These are phyloP conservation scores for Dipodomys ordii DNA, from an alignment of 2,113 vertebrate genomes.

Conservation along the genomic window DNA sequence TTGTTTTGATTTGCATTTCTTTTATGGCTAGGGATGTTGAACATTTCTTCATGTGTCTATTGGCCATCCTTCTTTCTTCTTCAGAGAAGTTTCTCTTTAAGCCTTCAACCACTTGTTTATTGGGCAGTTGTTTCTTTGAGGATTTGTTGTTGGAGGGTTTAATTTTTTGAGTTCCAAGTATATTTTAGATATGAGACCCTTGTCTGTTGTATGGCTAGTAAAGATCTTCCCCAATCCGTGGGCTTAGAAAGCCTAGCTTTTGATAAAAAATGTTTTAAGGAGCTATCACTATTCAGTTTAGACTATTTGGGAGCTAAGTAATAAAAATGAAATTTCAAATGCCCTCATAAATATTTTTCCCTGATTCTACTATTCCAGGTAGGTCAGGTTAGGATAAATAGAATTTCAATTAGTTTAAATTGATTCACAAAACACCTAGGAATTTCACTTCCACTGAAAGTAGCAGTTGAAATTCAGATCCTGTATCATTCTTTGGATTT, in stretches of 20 bases:
- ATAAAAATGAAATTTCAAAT: conserved; percentile 23
- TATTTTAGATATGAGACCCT: too few species aligned
- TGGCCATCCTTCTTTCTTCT: too few species aligned
- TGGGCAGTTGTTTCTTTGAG: too few species aligned
- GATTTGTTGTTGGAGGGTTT: too few species aligned
- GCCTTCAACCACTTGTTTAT: too few species aligned
- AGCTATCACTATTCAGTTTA: background rate
- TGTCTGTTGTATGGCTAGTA: too few species aligned
- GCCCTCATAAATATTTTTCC: conserved; percentile 3
- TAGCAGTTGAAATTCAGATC: background rate
- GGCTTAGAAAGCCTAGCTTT: background rate
- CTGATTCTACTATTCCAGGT: background rate
- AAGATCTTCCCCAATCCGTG: too few species aligned
- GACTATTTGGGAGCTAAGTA: conserved; percentile 3
- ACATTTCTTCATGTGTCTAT: too few species aligned
- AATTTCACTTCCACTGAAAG: conserved; percentile 40
- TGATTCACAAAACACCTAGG: background rate
- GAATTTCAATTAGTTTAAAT: conserved; percentile 46
- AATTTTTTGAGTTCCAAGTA: too few species aligned
- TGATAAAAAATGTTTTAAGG: background rate
- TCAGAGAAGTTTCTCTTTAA: too few species aligned
- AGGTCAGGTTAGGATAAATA: background rate
- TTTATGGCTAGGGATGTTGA: too few species aligned
- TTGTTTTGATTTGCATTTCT: too few species aligned
- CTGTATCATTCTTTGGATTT: conserved; percentile 40